phyloP scores from a whole-genome alignment of 2,888 invertebrate genomes.

The Mythimna ferrago region DNA sequence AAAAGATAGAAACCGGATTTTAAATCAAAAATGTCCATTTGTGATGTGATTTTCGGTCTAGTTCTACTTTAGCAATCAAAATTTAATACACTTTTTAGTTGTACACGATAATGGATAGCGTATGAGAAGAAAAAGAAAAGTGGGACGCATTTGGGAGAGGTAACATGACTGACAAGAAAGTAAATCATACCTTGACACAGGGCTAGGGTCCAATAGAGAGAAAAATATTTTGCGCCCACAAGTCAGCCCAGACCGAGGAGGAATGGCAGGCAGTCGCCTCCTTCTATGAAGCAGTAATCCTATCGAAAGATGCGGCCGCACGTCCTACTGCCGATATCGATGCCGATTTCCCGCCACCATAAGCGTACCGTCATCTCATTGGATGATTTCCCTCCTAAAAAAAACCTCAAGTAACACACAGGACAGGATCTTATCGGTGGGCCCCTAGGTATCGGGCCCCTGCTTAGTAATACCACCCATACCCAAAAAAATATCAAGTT shows the following conservation, averaged over 20 bases:
- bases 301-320: too few species aligned
- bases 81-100: not conserved
- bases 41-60: not conserved
- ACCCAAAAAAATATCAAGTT: not conserved
- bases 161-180: not conserved
- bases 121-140: not conserved
- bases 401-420: too few species aligned
- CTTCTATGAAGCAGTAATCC: too few species aligned
- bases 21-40: slow-evolving; percentile 2
- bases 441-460: too few species aligned
- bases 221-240: not conserved
- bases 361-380: too few species aligned
- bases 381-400: too few species aligned
- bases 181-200: not conserved
- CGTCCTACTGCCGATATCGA: too few species aligned
- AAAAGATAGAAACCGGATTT: not conserved
- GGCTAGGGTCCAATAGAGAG: not conserved
- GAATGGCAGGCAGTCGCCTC: too few species aligned
- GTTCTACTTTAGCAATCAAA: slow-evolving; percentile 5
- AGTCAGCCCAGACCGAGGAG: too few species aligned
- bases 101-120: not conserved
- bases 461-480: not conserved
- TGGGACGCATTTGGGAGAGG: not conserved
- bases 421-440: not conserved
- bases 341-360: too few species aligned